These are phyloP conservation scores for Chloroceryle aenea DNA, from an alignment of 2,113 vertebrate species.

Conservation along the genomic window DNA sequence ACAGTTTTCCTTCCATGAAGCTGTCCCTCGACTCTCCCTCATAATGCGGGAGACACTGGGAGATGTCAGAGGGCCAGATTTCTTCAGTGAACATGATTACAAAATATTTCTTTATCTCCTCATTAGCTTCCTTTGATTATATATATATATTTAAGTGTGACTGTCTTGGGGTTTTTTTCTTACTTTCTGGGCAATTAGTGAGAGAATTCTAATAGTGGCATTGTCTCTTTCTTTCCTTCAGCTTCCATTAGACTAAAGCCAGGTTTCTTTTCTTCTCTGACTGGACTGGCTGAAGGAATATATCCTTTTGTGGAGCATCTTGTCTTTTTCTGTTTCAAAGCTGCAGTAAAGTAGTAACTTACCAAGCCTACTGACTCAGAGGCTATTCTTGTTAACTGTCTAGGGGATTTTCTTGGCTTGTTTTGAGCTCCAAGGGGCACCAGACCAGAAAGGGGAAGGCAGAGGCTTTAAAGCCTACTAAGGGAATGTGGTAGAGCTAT, in stretches of 20 bases:
- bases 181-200: slow-evolving; percentile 45
- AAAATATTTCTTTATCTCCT: slow-evolving; percentile 36
- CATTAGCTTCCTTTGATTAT: slow-evolving; percentile 5
- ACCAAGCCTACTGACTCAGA: not conserved
- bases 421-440: not conserved
- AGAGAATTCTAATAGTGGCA: slow-evolving; percentile 32
- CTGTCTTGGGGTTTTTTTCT: not conserved
- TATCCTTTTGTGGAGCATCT: not conserved
- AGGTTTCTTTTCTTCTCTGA: slow-evolving; percentile 23
- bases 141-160: not conserved
- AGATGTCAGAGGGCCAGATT: slow-evolving; percentile 26
- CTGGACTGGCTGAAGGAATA: not conserved
- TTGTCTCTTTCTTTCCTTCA: slow-evolving; percentile 4
- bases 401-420: not conserved
- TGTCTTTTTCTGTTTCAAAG: slow-evolving; percentile 28
- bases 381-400: not conserved
- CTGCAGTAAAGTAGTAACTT: not conserved
- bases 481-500: not conserved
- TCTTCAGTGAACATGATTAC: not conserved
- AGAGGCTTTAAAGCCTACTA: not conserved
- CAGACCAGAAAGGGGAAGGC: not conserved
- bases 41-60: not conserved
- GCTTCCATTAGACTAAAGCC: slow-evolving; percentile 17
- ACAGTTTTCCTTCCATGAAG: slow-evolving; percentile 10
- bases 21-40: not conserved